These are phyloP conservation scores for Macrobrachium rosenbergii DNA, from an alignment of 1,140 invertebrate species.

Conservation along the genomic window DNA sequence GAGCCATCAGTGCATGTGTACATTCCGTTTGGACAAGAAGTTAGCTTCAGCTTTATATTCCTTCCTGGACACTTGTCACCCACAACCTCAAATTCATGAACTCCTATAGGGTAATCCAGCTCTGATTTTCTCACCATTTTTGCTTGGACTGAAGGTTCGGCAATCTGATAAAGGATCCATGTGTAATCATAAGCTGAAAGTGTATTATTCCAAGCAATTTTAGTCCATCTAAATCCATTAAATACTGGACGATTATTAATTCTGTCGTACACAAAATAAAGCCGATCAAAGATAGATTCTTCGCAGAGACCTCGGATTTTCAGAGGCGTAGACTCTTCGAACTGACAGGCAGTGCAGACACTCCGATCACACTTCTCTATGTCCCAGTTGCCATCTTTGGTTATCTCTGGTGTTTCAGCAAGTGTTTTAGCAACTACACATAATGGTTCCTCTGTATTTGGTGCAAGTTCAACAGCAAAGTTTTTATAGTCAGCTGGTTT, in stretches of 20 bases:
- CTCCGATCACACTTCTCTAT: constrained; percentile 8
- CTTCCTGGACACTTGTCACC: background rate
- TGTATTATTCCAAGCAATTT: constrained; percentile 19
- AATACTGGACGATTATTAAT: constrained; percentile 19
- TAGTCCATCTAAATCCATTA: constrained; percentile 21
- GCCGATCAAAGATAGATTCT: constrained; percentile 29
- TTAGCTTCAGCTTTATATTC: constrained; percentile 8
- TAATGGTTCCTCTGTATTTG: background rate
- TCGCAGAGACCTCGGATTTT: constrained; percentile 37
- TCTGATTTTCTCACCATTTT: constrained; percentile 17
- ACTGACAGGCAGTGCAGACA: constrained; percentile 37
- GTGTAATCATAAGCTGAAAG: background rate
- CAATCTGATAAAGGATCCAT: constrained; percentile 23
- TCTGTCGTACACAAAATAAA: constrained; percentile 20
- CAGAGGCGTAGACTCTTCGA: constrained; percentile 1
- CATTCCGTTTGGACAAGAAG: background rate
- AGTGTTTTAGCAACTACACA: constrained; percentile 10
- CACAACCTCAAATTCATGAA: constrained; percentile 6
- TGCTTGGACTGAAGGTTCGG: constrained; percentile 2
- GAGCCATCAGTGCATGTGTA: constrained; percentile 37
- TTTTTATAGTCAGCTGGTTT: constrained; percentile 16
- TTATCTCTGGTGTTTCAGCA: background rate
- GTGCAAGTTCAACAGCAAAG: constrained; percentile 18
- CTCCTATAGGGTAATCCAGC: constrained; percentile 19
- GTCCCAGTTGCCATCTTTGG: constrained; percentile 14